Evolutionary conservation across 2,797 vertebrate genomes (phyloP), one percentile per base, ranked within the genome.

Genomic region (Lagodon rhomboides): DNA sequence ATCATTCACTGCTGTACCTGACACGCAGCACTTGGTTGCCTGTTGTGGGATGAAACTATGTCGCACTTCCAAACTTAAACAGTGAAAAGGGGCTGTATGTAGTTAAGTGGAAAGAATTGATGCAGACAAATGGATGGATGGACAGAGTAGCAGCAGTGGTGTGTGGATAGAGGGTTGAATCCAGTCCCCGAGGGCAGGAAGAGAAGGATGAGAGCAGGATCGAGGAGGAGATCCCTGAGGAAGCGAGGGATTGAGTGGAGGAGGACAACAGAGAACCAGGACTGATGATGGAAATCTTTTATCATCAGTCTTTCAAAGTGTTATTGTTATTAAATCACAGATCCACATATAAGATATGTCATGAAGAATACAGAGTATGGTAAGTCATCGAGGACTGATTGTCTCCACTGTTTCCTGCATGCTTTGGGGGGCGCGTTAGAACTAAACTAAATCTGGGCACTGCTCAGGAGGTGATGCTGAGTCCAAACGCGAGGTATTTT

Each of bases 181-280:
- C 9, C 53, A 59, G 73, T 43, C 43, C 73, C 27, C 2, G 51
- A 44, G 2, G 15, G 44, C 44, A 30, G 65, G 73, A 77, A 84
- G 1, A 56, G 60, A 18, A 56, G 54, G 59, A 73, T 66, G 59
- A 68, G 64, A 64, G 18, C 20, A 54, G 65, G 69, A 68, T 53
- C 53, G 51, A 53, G 43, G 38, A 22, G 30, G 41, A 64, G 68
- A 73, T 73, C 68, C n/a, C 30, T 59, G 41, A 80, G 77, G 68
- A 80, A 80, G 66, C 59, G 27, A 61, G 60, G 27, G 82, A 69
- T 60, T 20, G 64, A 69, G 59, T 5, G 43, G 25, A 25, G 43
- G 54, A 68, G 50, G n/a, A 68, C 60, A 60, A 53, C 3, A 53
- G 47, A 62, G 58, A 47, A 68, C 30, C 30, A 20, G 38, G 44